These are phyloP conservation scores for Leptinotarsa rubiginosa DNA, from an alignment of 2,888 invertebrate species.

Conservation along the genomic window DNA sequence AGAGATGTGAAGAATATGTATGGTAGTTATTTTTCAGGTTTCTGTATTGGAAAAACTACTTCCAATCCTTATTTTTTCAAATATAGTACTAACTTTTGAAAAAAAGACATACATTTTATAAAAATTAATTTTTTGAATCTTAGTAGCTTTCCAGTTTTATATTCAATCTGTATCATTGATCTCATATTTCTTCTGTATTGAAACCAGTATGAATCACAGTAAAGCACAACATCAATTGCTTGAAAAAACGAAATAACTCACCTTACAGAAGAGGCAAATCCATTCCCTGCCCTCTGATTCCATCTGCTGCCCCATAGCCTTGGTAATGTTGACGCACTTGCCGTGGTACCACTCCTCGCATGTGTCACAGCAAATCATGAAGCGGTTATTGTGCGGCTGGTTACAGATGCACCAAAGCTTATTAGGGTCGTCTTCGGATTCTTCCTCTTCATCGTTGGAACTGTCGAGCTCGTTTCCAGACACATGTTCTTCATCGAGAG, in stretches of 20 bases:
- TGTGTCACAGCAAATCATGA: conserved; percentile 97
- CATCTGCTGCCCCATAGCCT: conserved; percentile 92
- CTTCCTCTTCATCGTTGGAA: conserved; percentile 70
- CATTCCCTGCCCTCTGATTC: conserved; percentile 89
- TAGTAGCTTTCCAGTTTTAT: too few species aligned
- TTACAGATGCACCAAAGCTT: conserved; percentile 96
- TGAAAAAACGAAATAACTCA: conserved; percentile 53
- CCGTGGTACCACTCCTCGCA: conserved; percentile 99
- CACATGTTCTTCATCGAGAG: conserved; percentile 64
- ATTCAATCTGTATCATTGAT: too few species aligned
- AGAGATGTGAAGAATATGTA: too few species aligned
- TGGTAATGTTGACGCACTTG: conserved; percentile 94
- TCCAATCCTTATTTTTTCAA: too few species aligned
- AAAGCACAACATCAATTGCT: too few species aligned
- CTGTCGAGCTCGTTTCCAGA: conserved; percentile 63
- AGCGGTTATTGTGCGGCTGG: conserved; percentile 93
- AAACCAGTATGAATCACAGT: too few species aligned
- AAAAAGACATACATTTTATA: too few species aligned
- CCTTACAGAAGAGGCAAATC: conserved; percentile 89
- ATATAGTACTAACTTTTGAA: too few species aligned
- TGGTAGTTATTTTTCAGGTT: too few species aligned
- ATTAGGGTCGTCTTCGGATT: conserved; percentile 93
- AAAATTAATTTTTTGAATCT: too few species aligned
- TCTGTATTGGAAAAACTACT: too few species aligned
- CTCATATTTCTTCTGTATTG: too few species aligned